Conservation (phyloP, 2,797 vertebrate genomes). For the Hirundo rustica region DNA sequence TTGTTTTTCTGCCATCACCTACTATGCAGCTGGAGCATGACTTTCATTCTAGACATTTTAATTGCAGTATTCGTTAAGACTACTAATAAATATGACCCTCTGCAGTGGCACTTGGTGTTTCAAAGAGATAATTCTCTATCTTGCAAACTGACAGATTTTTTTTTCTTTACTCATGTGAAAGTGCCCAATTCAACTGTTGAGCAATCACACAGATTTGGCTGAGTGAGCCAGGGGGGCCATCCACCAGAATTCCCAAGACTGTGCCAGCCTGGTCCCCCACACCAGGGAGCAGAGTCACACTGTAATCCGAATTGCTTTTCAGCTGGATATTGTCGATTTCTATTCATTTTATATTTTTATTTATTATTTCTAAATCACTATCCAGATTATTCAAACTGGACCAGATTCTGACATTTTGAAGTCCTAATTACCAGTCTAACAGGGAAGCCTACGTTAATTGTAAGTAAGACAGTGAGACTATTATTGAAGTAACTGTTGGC, state of each 20-base stretch:
- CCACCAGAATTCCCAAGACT: rapidly evolving
- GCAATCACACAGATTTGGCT: background rate
- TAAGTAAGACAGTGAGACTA: background rate
- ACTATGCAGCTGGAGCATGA: background rate
- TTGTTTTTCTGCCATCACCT: background rate
- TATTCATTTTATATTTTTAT: background rate
- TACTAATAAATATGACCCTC: background rate
- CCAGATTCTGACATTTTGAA: constrained; percentile 19
- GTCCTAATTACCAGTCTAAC: constrained; percentile 23
- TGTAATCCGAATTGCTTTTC: background rate
- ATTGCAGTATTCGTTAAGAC: background rate
- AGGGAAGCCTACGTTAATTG: background rate
- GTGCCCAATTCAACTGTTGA: background rate
- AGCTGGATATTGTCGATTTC: background rate
- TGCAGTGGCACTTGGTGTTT: background rate
- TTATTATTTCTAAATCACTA: background rate
- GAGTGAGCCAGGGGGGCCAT: background rate
- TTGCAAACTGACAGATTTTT: background rate
- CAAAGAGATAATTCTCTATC: background rate
- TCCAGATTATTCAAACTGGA: background rate
- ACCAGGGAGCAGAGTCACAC: background rate
- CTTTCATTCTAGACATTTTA: background rate
- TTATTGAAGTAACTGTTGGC: constrained; percentile 17
- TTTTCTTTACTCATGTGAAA: background rate
- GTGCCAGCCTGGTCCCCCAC: background rate